Base-by-base conservation (phyloP, 1,140 invertebrate genomes). In the Gryllus bimaculatus region DNA sequence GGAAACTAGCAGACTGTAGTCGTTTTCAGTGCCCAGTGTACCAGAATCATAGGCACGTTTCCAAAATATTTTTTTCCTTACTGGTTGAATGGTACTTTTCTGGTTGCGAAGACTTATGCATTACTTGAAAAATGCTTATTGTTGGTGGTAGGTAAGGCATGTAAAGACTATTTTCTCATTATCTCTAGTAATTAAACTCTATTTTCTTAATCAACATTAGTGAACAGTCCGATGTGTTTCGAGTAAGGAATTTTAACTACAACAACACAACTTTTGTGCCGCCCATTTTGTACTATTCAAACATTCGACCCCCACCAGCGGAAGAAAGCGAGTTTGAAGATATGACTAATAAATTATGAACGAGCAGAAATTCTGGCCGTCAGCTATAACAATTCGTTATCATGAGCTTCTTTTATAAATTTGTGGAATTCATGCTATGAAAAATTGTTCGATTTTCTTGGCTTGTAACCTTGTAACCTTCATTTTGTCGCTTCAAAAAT, bases 51-150 rank as follows among this genome's bases (percentile, higher is more conserved):
- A 8, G 81, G 82, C 48, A 83, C 81, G 13, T 73, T 81, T 20
- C 80, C 80, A 80, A 83, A 79, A 73, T 80, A 81, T 77, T 82
- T 81, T 76, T 81, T 80, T 13, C n/a, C 81, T 81, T 49, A 82
- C 79, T 26, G 78, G 76, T 74, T 83, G 78, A 48, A 49, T 74
- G 20, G 78, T 82, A 82, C 84, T 85, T 80, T 83, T 83, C 39
- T 81, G 82, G 48, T 83, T 82, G 75, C 76, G 80, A 77, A 83
- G 84, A 75, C 82, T 82, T 74, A 84, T n/a, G 78, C 82, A 83
- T 39, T 39, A 5, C 26, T 39, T 39, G 26, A 39, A 39, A 83
- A 79, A 80, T 54, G 26, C 76, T 13, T 20, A 47, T n/a, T 21
- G 77, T n/a, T 66, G n/a, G 15, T 20, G 75, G 80, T 78, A 13